These are phyloP conservation scores for Ceratoteleas bidentatus DNA, from an alignment of 1,140 invertebrate genomes.

Conservation along the genomic window DNA sequence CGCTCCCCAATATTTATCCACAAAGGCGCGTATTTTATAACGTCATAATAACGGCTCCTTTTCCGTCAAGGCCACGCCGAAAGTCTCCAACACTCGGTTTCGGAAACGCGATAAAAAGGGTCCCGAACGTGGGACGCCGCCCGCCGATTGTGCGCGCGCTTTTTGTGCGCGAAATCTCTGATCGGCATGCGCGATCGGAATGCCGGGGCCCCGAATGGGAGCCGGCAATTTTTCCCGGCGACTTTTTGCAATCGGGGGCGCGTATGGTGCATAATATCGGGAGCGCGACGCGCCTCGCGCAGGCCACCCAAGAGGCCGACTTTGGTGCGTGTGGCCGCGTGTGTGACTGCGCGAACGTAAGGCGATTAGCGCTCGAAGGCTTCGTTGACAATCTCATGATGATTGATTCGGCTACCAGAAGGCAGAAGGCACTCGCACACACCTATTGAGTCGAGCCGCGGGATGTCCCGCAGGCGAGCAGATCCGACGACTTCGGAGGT, in stretches of 20 bases:
- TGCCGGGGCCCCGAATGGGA: too few species aligned
- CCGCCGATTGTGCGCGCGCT: too few species aligned
- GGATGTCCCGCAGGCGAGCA: slow-evolving; percentile 12
- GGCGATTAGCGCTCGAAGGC: slow-evolving; percentile 4
- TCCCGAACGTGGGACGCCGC: too few species aligned
- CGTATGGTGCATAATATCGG: slow-evolving; percentile 66
- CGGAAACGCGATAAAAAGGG: too few species aligned
- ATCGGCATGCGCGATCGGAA: too few species aligned
- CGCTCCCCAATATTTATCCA: too few species aligned
- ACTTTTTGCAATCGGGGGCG: slow-evolving; percentile 65
- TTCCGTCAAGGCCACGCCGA: too few species aligned
- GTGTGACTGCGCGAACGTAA: slow-evolving; percentile 56
- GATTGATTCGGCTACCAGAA: slow-evolving; percentile 58
- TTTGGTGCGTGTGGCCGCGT: slow-evolving; percentile 55
- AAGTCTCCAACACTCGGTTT: too few species aligned
- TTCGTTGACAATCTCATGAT: slow-evolving; percentile 60
- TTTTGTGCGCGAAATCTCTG: too few species aligned
- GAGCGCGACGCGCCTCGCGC: slow-evolving; percentile 56
- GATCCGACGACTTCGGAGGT: background rate
- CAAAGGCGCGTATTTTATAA: too few species aligned
- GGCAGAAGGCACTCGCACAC: slow-evolving; percentile 9
- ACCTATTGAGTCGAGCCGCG: slow-evolving; percentile 26
- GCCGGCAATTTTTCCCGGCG: slow-evolving; percentile 37
- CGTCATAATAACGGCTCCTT: too few species aligned
- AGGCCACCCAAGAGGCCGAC: slow-evolving; percentile 61